A percentile compares a stretch with the other conserved stretches of the same genome.
phyloP scores from a whole-genome alignment of 2,797 vertebrate species.

The Poecilia picta region DNA sequence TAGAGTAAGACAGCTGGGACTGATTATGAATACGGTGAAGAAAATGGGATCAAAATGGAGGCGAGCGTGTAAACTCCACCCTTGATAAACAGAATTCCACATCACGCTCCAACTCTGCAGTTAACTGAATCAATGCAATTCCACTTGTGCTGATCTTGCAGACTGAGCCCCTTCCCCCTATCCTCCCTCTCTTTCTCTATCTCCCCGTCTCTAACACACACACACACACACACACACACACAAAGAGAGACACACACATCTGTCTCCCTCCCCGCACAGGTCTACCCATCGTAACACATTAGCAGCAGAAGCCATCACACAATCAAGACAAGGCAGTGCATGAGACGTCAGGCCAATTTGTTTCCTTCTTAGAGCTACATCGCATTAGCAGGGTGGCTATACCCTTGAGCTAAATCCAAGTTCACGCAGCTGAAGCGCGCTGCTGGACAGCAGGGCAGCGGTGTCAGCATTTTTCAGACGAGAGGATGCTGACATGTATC shows the following conservation, averaged over 20 bases:
- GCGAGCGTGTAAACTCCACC: slow-evolving; percentile 75
- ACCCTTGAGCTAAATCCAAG: slow-evolving; percentile 85
- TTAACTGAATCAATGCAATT: slow-evolving; percentile 85
- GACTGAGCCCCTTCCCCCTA: slow-evolving; percentile 79
- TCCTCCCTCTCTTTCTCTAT: slow-evolving; percentile 34
- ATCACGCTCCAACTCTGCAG: slow-evolving; percentile 83
- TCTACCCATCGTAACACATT: slow-evolving; percentile 82
- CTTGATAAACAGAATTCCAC: slow-evolving; percentile 82
- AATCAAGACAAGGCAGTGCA: slow-evolving; percentile 81
- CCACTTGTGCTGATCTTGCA: slow-evolving; percentile 86
- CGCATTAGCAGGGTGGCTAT: slow-evolving; percentile 79
- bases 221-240: slow-evolving; percentile 5
- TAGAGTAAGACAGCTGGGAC: slow-evolving; percentile 43
- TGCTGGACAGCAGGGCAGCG: slow-evolving; percentile 75
- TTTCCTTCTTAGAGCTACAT: slow-evolving; percentile 79
- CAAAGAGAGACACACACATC: slow-evolving; percentile 21
- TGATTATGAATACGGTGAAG: slow-evolving; percentile 65
- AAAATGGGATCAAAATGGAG: slow-evolving; percentile 74
- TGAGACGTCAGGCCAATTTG: slow-evolving; percentile 83
- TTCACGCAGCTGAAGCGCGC: slow-evolving; percentile 74
- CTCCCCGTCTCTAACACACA: slow-evolving; percentile 21
- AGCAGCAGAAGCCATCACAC: slow-evolving; percentile 79
- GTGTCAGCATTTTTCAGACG: slow-evolving; percentile 80
- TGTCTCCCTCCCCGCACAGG: slow-evolving; percentile 65
- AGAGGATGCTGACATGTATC: slow-evolving; percentile 73